These are phyloP conservation scores for Melipona beecheii DNA, from an alignment of 2,888 invertebrate genomes.

Conservation along the genomic window DNA sequence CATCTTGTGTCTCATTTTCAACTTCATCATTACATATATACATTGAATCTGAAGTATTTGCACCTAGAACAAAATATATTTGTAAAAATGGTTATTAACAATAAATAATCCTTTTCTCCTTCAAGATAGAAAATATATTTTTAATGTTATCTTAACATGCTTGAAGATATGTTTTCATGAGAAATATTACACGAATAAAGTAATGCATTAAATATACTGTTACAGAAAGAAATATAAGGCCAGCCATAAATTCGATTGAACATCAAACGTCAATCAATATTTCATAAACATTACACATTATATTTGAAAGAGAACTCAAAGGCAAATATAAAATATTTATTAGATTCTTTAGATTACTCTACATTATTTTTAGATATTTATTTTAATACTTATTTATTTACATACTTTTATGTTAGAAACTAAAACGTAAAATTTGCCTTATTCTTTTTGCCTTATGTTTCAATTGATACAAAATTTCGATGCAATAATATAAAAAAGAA, in stretches of 20 bases:
- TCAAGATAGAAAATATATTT: neutral
- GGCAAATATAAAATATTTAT: neutral
- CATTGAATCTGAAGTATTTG: constrained; percentile 59
- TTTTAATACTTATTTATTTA: neutral
- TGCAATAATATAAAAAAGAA: neutral
- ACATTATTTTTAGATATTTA: neutral
- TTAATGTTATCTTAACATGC: neutral
- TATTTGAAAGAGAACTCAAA: neutral
- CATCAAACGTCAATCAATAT: neutral
- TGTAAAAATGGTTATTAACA: neutral
- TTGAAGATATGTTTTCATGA: neutral
- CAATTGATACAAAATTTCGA: neutral
- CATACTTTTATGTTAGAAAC: neutral
- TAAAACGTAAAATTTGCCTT: neutral
- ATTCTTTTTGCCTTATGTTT: neutral
- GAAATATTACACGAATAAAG: neutral
- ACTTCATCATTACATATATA: constrained; percentile 63
- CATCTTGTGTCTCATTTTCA: constrained; percentile 64
- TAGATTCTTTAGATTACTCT: too few species aligned
- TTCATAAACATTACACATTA: neutral
- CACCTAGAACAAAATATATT: constrained; percentile 61
- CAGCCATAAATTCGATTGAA: neutral
- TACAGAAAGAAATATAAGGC: neutral
- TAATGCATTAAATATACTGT: neutral
- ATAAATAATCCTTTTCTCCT: neutral